phyloP scores from a whole-genome alignment of 2,113 vertebrate genomes.

The Rhegmatorhina hoffmannsi region DNA sequence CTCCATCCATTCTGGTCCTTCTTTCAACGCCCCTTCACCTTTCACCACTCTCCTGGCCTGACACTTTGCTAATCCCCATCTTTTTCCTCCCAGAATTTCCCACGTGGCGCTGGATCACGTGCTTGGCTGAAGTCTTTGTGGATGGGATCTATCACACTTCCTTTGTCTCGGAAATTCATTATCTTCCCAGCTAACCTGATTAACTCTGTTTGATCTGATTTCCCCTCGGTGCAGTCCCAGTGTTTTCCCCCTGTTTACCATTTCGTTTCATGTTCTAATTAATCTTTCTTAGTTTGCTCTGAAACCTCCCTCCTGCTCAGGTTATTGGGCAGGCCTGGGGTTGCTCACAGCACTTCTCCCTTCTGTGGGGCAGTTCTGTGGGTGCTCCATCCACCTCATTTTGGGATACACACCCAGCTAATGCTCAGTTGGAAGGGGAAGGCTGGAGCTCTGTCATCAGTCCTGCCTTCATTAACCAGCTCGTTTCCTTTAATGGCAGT shows the following conservation, averaged over 20 bases:
- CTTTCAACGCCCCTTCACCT: slow-evolving; percentile 4
- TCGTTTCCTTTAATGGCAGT: not conserved
- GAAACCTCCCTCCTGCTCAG: not conserved
- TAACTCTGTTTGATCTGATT: not conserved
- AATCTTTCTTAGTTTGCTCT: not conserved
- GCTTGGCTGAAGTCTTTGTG: not conserved
- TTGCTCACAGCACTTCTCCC: not conserved
- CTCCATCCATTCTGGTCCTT: slow-evolving; percentile 2
- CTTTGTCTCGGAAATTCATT: not conserved
- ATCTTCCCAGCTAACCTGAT: not conserved
- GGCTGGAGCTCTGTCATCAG: not conserved
- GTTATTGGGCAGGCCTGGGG: not conserved
- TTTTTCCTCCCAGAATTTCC: not conserved
- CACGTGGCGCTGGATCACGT: not conserved
- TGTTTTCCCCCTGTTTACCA: not conserved
- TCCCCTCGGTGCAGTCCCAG: not conserved
- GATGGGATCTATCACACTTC: not conserved
- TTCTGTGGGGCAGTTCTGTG: accelerated
- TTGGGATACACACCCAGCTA: accelerated
- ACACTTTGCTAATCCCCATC: not conserved
- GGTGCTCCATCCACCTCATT: not conserved
- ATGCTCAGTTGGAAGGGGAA: not conserved
- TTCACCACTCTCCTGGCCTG: not conserved
- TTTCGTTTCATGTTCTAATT: not conserved
- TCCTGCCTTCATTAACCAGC: not conserved